Evolutionary conservation across 1,140 invertebrate species (phyloP).

Genomic region (Eciton burchellii): DNA sequence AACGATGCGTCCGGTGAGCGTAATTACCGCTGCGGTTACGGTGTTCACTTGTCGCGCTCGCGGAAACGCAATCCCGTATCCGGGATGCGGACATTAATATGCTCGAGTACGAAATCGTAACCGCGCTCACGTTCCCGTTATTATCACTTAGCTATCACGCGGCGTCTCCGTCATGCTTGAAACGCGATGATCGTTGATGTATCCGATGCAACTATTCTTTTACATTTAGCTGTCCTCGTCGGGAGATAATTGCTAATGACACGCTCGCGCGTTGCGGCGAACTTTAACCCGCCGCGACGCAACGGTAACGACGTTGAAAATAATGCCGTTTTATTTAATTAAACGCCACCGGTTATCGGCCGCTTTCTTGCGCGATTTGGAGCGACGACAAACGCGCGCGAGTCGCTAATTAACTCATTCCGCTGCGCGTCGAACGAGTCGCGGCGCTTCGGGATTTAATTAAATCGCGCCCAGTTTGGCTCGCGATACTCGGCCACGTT

Average conservation of each 20-base stretch:
- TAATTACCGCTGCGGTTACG: conserved; percentile 47
- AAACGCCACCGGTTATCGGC: conserved; percentile 37
- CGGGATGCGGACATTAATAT: conserved; percentile 47
- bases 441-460: no score
- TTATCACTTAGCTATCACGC: conserved; percentile 61
- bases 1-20: conserved; percentile 41
- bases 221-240: conserved; percentile 27
- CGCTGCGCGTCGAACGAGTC: no score
- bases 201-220: conserved; percentile 46
- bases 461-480: no score
- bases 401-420: neutral
- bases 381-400: neutral
- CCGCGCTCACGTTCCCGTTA: conserved; percentile 43
- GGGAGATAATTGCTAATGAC: conserved; percentile 56
- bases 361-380: conserved; percentile 6
- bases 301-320: no score
- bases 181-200: conserved; percentile 44
- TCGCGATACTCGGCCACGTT: no score
- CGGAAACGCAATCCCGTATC: conserved; percentile 30
- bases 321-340: conserved; percentile 53
- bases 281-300: conserved; percentile 48
- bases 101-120: conserved; percentile 52
- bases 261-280: conserved; percentile 35
- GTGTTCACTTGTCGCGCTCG: conserved; percentile 48
- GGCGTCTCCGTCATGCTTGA: conserved; percentile 30